A percentile compares a stretch with the other conserved stretches of the same genome.
Conservation (phyloP, 2,113 vertebrate species). For the Pycnonotus jocosus region DNA sequence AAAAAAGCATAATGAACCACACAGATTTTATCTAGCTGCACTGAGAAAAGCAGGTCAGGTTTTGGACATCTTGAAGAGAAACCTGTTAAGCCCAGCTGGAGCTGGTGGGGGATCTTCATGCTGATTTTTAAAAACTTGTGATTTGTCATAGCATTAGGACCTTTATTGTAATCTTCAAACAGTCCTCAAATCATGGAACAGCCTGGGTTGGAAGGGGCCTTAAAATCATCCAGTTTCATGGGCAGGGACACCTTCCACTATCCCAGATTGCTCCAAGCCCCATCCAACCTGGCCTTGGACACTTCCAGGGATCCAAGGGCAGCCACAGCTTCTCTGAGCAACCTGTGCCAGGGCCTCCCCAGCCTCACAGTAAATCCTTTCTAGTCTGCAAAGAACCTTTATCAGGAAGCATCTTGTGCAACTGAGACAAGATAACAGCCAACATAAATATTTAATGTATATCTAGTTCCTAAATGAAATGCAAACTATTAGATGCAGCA, state of each 20-base stretch:
- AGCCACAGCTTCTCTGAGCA: not conserved
- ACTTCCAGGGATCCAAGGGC: not conserved
- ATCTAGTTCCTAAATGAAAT: not conserved
- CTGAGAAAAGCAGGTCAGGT: not conserved
- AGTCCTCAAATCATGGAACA: not conserved
- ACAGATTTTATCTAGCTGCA: not conserved
- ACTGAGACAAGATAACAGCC: not conserved
- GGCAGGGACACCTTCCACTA: not conserved
- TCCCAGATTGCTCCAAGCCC: not conserved
- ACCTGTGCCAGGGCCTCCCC: not conserved
- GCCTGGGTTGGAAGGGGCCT: not conserved
- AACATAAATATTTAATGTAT: not conserved
- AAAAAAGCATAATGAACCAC: not conserved
- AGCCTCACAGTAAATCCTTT: not conserved
- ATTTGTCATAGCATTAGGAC: not conserved
- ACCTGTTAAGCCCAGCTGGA: not conserved
- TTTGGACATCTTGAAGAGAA: not conserved
- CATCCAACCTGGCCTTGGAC: accelerated
- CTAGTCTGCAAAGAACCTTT: not conserved
- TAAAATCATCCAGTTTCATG: not conserved
- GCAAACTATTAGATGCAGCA: not conserved
- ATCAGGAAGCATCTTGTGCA: not conserved
- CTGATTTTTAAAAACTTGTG: not conserved
- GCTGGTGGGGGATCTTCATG: not conserved
- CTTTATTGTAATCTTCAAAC: not conserved